These are phyloP conservation scores for Notodonta ziczac DNA, from an alignment of 2,888 invertebrate genomes.

Conservation along the genomic window DNA sequence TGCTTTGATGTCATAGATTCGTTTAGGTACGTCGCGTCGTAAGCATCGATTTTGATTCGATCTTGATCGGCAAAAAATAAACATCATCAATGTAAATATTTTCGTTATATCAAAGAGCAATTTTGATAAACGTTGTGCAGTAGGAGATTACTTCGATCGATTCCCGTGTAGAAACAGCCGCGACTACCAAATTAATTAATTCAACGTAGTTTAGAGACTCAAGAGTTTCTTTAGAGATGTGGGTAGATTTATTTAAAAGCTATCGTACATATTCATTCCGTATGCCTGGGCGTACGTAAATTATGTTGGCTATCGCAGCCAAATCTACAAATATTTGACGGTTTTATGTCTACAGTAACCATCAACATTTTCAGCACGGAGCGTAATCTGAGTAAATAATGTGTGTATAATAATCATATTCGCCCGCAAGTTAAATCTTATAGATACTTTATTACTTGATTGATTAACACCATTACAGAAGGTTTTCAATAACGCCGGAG, in stretches of 20 bases:
- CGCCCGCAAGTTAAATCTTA: too few relatives aligned
- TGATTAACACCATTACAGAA: too few relatives aligned
- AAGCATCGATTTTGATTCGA: neutral
- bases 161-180: constrained; percentile 20
- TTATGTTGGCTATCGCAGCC: constrained; percentile 14
- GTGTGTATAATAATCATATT: too few relatives aligned
- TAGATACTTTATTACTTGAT: too few relatives aligned
- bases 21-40: neutral
- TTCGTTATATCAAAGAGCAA: constrained; percentile 31
- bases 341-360: constrained; percentile 15
- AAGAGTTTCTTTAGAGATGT: constrained; percentile 10
- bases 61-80: constrained; percentile 24
- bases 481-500: too few relatives aligned
- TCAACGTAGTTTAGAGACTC: constrained; percentile 6
- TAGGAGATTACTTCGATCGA: constrained; percentile 26
- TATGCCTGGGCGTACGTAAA: constrained; percentile 21
- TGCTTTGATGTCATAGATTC: neutral
- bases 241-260: constrained; percentile 10
- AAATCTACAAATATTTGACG: constrained; percentile 28
- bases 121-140: constrained; percentile 27
- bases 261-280: constrained; percentile 7
- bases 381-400: neutral
- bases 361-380: neutral
- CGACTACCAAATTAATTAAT: constrained; percentile 11
- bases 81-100: constrained; percentile 28